phyloP scores from a whole-genome alignment of 2,797 vertebrate genomes.

The Smutsia temminckii region DNA sequence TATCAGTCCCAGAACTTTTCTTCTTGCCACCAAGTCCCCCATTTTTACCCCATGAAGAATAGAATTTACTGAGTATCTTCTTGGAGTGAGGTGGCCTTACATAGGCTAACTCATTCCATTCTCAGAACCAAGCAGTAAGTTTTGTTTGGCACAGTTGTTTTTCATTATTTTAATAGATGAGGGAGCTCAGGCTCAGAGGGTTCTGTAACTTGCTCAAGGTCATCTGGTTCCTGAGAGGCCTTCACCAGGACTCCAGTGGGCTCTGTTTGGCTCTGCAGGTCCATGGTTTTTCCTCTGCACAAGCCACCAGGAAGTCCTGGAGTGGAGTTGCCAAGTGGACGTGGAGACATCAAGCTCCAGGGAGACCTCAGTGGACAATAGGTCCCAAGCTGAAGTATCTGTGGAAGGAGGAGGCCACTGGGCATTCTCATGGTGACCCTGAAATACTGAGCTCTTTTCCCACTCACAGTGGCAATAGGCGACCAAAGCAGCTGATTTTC shows the following conservation, averaged over 20 bases:
- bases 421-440: not conserved
- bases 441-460: not conserved
- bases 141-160: not conserved
- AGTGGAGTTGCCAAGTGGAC: conserved; percentile 54
- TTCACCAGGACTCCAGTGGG: not conserved
- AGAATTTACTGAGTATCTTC: not conserved
- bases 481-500: not conserved
- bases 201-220: conserved; percentile 44
- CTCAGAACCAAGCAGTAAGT: not conserved
- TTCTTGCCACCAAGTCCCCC: not conserved
- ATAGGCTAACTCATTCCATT: not conserved
- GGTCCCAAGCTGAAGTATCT: not conserved
- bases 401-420: not conserved
- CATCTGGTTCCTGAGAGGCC: conserved; percentile 39
- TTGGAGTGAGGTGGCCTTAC: not conserved
- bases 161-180: not conserved
- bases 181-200: not conserved
- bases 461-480: not conserved
- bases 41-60: not conserved
- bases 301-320: conserved; percentile 50
- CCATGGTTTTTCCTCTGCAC: conserved; percentile 5
- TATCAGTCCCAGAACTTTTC: not conserved
- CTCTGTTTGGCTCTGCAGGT: not conserved
- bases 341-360: conserved; percentile 17
- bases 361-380: not conserved